A percentile compares a stretch with the other conserved stretches of the same genome.
Evolutionary conservation across 1,140 invertebrate genomes (phyloP).

Genomic region (Sminthurinus signatus): DNA sequence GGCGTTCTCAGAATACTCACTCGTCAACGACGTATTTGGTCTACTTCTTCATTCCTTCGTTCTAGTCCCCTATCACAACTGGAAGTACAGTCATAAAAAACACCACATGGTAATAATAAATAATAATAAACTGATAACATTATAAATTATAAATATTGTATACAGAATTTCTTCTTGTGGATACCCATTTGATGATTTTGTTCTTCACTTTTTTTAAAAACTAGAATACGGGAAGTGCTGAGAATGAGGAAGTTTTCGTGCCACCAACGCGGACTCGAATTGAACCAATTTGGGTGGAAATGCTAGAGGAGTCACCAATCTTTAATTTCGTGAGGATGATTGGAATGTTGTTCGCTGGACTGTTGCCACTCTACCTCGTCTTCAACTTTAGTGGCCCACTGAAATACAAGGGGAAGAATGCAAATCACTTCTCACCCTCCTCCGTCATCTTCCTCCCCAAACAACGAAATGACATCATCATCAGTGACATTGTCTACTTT

Average conservation of each 20-base stretch:
- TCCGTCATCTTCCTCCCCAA: slow-evolving; percentile 3
- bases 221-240: slow-evolving; percentile 16
- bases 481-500: slow-evolving; percentile 12
- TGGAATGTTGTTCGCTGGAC: slow-evolving; percentile 1
- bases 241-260: slow-evolving; percentile 9
- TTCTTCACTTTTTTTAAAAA: too few relatives aligned
- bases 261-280: not conserved
- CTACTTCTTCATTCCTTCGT: slow-evolving; percentile 12
- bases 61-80: slow-evolving; percentile 13
- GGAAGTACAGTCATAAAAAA: slow-evolving; percentile 4
- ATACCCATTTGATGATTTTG: too few relatives aligned
- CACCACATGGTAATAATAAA: too few relatives aligned
- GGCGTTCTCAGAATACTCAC: slow-evolving; percentile 1
- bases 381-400: slow-evolving; percentile 7
- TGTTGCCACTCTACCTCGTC: slow-evolving; percentile 10
- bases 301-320: slow-evolving; percentile 14
- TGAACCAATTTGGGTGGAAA: slow-evolving; percentile 10
- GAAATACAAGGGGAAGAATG: slow-evolving; percentile 10
- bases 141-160: too few relatives aligned
- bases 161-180: too few relatives aligned
- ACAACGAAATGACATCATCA: slow-evolving; percentile 7
- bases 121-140: too few relatives aligned
- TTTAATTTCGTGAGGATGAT: slow-evolving; percentile 8
- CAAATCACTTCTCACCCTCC: slow-evolving; percentile 8
- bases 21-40: slow-evolving; percentile 9